Conservation (phyloP, 1,140 invertebrate species). For the Pteromalus puparum region DNA sequence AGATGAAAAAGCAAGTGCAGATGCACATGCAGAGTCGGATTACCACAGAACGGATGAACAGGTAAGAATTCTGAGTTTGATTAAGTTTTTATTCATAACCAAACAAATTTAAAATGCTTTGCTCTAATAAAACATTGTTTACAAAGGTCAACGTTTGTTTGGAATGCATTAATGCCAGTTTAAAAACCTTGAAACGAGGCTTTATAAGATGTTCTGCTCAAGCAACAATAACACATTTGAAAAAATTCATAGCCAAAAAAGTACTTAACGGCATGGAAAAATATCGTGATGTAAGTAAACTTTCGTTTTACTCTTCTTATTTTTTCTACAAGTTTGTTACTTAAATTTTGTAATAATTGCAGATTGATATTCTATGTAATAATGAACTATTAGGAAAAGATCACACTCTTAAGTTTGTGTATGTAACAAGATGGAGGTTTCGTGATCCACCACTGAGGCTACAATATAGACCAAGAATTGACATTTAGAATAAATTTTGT, state of each 20-base stretch:
- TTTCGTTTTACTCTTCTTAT: background rate
- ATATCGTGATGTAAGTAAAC: constrained; percentile 93
- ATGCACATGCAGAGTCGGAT: constrained; percentile 89
- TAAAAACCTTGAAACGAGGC: constrained; percentile 89
- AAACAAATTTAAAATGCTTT: constrained; percentile 8
- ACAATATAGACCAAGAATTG: constrained; percentile 87
- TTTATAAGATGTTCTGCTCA: constrained; percentile 96
- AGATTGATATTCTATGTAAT: constrained; percentile 99
- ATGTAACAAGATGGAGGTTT: constrained; percentile 97
- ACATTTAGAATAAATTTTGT: constrained; percentile 73
- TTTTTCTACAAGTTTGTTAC: background rate
- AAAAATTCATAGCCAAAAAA: constrained; percentile 98
- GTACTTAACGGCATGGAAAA: constrained; percentile 93
- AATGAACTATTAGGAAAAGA: constrained; percentile 98
- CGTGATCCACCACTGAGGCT: constrained; percentile 90
- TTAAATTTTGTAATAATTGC: constrained; percentile 55
- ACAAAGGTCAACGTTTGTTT: constrained; percentile 89
- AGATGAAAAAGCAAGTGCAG: constrained; percentile 79
- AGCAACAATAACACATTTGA: constrained; percentile 96
- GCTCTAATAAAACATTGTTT: background rate
- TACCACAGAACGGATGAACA: constrained; percentile 97
- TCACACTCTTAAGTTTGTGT: constrained; percentile 99
- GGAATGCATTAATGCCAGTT: constrained; percentile 89
- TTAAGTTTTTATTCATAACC: background rate
- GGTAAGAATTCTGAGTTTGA: constrained; percentile 71